Conservation (phyloP, 2,888 invertebrate species). For the Drosophila macrospina region DNA sequence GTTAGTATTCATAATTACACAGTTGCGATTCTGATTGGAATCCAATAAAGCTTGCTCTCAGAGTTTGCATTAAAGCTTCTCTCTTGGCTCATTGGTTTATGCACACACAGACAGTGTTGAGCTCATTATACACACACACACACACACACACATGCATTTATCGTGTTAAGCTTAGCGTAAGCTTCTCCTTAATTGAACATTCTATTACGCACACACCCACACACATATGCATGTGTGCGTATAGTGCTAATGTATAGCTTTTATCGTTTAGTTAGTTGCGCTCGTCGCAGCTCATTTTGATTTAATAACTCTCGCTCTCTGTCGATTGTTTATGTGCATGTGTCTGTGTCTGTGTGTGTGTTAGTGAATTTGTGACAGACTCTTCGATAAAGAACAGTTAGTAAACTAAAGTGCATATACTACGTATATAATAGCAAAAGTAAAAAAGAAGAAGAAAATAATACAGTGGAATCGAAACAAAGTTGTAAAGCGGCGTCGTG, state of each 20-base stretch:
- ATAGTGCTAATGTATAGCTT: constrained; percentile 1
- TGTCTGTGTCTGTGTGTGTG: neutral
- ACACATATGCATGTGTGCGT: neutral
- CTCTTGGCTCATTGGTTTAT: neutral
- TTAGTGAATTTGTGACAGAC: constrained; percentile 13
- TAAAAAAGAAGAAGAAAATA: neutral
- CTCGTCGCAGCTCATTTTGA: constrained; percentile 19
- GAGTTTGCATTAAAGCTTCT: neutral
- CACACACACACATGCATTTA: neutral
- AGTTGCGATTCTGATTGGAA: constrained; percentile 18
- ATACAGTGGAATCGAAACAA: constrained; percentile 50
- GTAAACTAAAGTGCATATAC: constrained; percentile 26
- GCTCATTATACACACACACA: neutral
- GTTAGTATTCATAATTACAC: neutral
- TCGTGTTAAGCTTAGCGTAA: constrained; percentile 10
- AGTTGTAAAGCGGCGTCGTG: constrained; percentile 50
- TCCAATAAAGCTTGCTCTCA: neutral
- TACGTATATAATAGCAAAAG: constrained; percentile 15
- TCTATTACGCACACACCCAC: constrained; percentile 1
- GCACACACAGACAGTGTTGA: neutral
- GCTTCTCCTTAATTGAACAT: constrained; percentile 5
- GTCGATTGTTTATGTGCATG: neutral
- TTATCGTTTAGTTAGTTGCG: constrained; percentile 21
- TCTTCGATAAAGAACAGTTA: constrained; percentile 60
- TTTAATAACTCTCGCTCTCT: constrained; percentile 3